phyloP scores from a whole-genome alignment of 2,797 vertebrate species.

The Molothrus ater region DNA sequence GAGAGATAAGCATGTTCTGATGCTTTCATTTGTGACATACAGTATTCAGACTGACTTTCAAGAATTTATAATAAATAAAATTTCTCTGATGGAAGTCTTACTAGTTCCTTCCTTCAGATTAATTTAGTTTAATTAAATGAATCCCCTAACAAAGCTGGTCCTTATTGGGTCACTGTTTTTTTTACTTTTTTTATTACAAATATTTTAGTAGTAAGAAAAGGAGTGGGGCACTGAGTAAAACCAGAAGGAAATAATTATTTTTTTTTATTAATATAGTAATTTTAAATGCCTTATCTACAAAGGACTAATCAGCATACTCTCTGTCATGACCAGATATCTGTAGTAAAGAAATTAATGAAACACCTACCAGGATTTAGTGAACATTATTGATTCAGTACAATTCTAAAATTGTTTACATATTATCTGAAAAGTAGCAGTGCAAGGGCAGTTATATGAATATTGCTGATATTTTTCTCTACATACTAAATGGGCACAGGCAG shows the following conservation, averaged over 20 bases:
- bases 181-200: neutral
- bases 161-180: neutral
- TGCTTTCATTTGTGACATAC: neutral
- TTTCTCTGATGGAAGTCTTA: neutral
- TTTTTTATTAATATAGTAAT: neutral
- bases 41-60: neutral
- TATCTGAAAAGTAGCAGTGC: neutral
- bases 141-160: neutral
- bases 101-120: neutral
- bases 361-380: rapidly evolving
- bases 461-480: neutral
- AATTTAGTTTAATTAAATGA: neutral
- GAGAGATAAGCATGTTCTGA: neutral
- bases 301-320: neutral
- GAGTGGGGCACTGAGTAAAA: neutral
- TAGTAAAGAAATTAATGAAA: neutral
- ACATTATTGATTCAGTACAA: neutral
- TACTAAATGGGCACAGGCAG: neutral
- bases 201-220: neutral
- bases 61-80: neutral
- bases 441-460: neutral
- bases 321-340: neutral
- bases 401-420: neutral
- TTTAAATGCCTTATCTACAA: neutral
- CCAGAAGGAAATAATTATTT: neutral